Evolutionary conservation across 2,113 vertebrate species (phyloP).

Genomic region (Salvelinus alpinus): DNA sequence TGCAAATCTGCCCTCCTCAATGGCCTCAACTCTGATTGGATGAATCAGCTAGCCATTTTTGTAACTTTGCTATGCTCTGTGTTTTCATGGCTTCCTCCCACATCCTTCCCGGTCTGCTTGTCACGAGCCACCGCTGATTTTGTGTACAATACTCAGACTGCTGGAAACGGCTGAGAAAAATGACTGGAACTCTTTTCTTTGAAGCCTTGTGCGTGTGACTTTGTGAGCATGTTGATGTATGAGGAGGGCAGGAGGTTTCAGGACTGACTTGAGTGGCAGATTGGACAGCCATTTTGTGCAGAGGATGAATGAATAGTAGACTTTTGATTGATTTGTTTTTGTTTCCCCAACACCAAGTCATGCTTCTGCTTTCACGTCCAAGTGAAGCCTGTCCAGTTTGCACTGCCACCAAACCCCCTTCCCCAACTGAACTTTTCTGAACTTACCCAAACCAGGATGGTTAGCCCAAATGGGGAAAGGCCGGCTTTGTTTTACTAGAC

Average conservation of each 20-base stretch:
- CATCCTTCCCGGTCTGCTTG: neutral
- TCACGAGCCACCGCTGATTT: neutral
- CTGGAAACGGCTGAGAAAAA: conserved; percentile 5
- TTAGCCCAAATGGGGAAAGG: neutral
- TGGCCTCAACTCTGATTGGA: neutral
- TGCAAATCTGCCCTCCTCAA: no score
- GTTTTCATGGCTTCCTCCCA: neutral
- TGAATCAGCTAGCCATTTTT: neutral
- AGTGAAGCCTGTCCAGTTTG: conserved; percentile 35
- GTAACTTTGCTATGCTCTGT: neutral
- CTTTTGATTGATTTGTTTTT: neutral
- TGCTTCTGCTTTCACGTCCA: conserved; percentile 9
- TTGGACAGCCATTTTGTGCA: neutral
- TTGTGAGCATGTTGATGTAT: neutral
- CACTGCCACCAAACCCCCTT: conserved; percentile 45
- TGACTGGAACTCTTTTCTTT: neutral
- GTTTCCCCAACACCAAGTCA: neutral
- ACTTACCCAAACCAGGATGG: neutral
- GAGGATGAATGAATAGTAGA: neutral
- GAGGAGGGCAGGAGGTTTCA: neutral
- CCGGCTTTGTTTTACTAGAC: neutral
- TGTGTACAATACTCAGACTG: conserved; percentile 6
- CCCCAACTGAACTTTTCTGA: neutral
- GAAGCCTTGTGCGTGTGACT: neutral
- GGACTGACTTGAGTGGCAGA: neutral